A percentile compares a stretch with the other conserved stretches of the same genome.
These are phyloP conservation scores for Petrolisthes cinctipes DNA, from an alignment of 2,888 invertebrate genomes.

Conservation along the genomic window DNA sequence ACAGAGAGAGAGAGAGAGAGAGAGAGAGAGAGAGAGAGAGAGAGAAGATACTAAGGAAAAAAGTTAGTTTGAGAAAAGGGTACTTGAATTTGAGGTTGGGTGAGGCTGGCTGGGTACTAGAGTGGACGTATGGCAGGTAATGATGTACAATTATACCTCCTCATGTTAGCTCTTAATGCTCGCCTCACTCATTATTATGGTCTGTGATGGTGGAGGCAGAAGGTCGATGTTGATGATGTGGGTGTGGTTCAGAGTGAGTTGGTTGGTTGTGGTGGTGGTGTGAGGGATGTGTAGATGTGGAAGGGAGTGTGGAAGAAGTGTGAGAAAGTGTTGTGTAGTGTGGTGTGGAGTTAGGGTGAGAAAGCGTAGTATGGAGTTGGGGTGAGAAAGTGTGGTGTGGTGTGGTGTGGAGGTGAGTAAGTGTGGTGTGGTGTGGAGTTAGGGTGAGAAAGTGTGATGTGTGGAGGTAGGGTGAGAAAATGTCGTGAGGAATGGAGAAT, in stretches of 20 bases:
- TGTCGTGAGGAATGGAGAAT: background rate
- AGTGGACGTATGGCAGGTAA: too few species aligned
- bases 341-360: background rate
- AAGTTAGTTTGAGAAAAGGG: background rate
- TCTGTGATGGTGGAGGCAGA: too few species aligned
- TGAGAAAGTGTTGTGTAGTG: background rate
- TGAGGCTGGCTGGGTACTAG: too few species aligned
- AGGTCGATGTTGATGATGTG: background rate
- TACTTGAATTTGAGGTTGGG: too few species aligned
- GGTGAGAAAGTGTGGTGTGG: background rate
- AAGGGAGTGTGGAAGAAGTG: background rate
- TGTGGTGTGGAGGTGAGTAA: background rate
- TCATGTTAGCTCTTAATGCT: too few species aligned
- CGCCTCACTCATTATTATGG: too few species aligned
- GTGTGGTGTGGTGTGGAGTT: background rate
- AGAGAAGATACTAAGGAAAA: background rate
- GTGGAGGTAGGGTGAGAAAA: background rate
- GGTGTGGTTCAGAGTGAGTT: background rate
- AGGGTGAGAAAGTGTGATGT: background rate
- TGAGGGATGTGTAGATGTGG: background rate
- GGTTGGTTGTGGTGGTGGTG: background rate
- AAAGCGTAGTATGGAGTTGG: background rate
- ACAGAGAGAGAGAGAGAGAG: background rate
- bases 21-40: background rate
- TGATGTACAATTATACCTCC: too few species aligned